Base-by-base conservation (phyloP, 1,140 invertebrate genomes). In the Temnothorax curvispinosus region DNA sequence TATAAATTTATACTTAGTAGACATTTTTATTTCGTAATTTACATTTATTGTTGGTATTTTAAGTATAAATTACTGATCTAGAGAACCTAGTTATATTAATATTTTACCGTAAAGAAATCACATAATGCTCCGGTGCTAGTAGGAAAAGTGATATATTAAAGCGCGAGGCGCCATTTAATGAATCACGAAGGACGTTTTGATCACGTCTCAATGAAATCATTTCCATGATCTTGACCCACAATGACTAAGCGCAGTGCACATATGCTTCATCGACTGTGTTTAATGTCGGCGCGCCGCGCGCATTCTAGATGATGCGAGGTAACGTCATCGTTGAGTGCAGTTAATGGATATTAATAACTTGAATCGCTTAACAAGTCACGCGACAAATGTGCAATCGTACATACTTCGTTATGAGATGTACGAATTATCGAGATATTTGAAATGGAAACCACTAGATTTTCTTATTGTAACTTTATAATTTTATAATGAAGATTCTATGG, bases 311-410 rank as follows among this genome's bases (percentile, higher is more conserved):
- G 69, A 62, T 41, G 18, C 27, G 4, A 60, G 11, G 41, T 47
- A 58, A 82, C 54, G 80, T 84, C 69, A 84, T 62, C 80, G 27
- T 75, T 21, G 41, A 41, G 38, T 18, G 54, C 3, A 35, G 69
- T 21, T 84, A 75, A 84, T 75, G n/a, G 54, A 50, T 75, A 62
- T 74, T 60, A 60, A 47, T 75, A 84, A 84, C 27, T 84, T 7
- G 32, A 74, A 35, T 50, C 27, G 21, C 18, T 8, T 13, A 18
- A 67, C 27, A 35, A 13, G 18, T 18, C 41, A 77, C 9, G 27
- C 7, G 27, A 60, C 27, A 78, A 52, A 38, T 52, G 32, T 9
- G 44, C 8, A 47, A 47, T 6, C 11, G 35, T 38, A 21, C 6
- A 58, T 27, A 50, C 35, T 35, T 60, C 11, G 3, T 18, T 27